phyloP scores from a whole-genome alignment of 2,888 invertebrate species.

The Sesia bembeciformis region DNA sequence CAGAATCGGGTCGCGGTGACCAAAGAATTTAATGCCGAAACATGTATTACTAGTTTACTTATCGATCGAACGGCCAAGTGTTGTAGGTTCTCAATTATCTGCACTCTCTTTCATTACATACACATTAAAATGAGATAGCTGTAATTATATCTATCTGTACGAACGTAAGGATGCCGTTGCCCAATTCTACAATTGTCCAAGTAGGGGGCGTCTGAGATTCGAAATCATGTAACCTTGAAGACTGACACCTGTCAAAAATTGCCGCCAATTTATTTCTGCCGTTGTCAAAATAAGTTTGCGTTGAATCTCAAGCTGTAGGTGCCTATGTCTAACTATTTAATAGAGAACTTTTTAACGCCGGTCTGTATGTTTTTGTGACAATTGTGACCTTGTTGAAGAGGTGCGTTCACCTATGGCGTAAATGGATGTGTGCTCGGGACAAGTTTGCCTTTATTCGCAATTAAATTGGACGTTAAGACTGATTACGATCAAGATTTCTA shows the following conservation, averaged over 20 bases:
- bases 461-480: not conserved
- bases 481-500: not conserved
- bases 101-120: not conserved
- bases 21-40: conserved; percentile 18
- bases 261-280: conserved; percentile 14
- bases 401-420: not conserved
- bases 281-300: conserved; percentile 1
- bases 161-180: conserved; percentile 5
- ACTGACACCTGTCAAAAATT: conserved; percentile 15
- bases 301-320: not conserved
- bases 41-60: conserved; percentile 25
- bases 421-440: not conserved
- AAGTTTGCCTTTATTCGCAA: not conserved
- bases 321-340: not conserved
- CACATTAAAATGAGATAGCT: not conserved
- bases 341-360: not conserved
- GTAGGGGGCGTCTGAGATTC: conserved; percentile 8
- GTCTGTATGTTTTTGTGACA: not conserved
- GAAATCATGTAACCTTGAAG: conserved; percentile 18
- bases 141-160: not conserved
- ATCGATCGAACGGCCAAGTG: not conserved
- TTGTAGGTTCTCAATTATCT: not conserved
- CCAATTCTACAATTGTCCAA: conserved; percentile 12
- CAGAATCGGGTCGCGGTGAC: conserved; percentile 22
- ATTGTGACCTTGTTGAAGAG: not conserved